These are phyloP conservation scores for Crypturellus tataupa DNA, from an alignment of 2,797 vertebrate genomes.

Conservation along the genomic window DNA sequence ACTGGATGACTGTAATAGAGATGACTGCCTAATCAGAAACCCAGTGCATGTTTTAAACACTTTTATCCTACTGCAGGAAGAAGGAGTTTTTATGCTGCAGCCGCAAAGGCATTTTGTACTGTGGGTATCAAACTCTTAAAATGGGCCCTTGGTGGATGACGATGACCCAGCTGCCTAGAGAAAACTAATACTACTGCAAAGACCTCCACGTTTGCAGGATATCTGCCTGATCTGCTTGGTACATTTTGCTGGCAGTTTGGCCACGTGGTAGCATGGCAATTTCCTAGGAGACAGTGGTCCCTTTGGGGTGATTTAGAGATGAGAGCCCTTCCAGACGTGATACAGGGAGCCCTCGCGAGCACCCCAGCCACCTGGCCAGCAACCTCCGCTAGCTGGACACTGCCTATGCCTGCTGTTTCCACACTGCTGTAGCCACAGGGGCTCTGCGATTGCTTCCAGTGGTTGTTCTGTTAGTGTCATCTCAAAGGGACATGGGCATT, in stretches of 20 bases:
- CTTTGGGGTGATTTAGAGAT: accelerated
- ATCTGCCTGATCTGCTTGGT: accelerated
- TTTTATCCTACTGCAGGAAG: neutral
- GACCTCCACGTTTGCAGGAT: neutral
- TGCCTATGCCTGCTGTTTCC: accelerated
- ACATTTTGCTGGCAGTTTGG: neutral
- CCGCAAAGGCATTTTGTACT: neutral
- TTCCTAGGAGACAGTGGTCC: neutral
- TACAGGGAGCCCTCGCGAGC: neutral
- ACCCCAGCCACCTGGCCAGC: accelerated
- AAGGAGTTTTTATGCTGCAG: neutral
- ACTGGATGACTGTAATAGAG: neutral
- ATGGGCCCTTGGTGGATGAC: accelerated
- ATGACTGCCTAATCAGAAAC: neutral
- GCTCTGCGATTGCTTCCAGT: neutral
- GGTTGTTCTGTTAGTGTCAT: neutral
- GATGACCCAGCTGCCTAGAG: accelerated
- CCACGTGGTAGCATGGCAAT: accelerated
- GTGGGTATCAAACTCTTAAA: neutral
- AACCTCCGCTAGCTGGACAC: accelerated
- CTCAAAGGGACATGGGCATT: neutral
- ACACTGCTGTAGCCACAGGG: neutral
- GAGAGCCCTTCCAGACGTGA: neutral
- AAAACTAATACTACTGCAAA: neutral
- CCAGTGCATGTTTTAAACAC: neutral